Percentiles rank a stretch among this genome's conserved stretches.
phyloP scores from a whole-genome alignment of 2,113 vertebrate genomes.

The Menura novaehollandiae region DNA sequence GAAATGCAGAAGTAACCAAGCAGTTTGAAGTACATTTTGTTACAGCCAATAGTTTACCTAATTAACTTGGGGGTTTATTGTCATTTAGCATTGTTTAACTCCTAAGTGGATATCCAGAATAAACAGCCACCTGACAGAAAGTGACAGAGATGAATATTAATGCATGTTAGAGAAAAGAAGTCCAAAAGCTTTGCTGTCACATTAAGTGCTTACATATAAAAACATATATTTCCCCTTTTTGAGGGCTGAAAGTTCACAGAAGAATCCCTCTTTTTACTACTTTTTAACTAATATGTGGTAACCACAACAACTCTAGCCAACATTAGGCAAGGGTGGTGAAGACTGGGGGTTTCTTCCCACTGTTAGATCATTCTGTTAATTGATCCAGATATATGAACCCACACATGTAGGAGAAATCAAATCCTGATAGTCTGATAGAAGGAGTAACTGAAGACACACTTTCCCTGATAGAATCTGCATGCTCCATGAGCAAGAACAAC shows the following conservation, averaged over 20 bases:
- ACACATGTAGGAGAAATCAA: background rate
- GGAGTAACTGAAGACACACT: conserved; percentile 28
- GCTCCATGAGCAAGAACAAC: background rate
- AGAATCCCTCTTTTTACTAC: background rate
- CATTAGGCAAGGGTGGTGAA: background rate
- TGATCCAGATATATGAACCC: background rate
- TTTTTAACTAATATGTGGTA: background rate
- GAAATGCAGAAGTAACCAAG: background rate
- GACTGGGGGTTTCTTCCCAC: background rate
- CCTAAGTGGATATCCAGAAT: background rate
- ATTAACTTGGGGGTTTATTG: background rate
- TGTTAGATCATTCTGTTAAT: background rate
- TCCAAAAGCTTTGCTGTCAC: background rate
- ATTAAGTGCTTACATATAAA: background rate
- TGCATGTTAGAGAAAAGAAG: fast-evolving
- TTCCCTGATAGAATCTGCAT: background rate
- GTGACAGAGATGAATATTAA: background rate
- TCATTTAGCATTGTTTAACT: background rate
- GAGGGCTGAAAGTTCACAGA: background rate
- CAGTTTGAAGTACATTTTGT: background rate
- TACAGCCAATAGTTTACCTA: background rate
- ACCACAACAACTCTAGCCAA: background rate
- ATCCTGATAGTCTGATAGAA: conserved; percentile 31
- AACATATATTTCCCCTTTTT: background rate
- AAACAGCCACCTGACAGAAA: background rate